Conservation (phyloP, 2,113 vertebrate species). For the Oostethus manadensis region DNA sequence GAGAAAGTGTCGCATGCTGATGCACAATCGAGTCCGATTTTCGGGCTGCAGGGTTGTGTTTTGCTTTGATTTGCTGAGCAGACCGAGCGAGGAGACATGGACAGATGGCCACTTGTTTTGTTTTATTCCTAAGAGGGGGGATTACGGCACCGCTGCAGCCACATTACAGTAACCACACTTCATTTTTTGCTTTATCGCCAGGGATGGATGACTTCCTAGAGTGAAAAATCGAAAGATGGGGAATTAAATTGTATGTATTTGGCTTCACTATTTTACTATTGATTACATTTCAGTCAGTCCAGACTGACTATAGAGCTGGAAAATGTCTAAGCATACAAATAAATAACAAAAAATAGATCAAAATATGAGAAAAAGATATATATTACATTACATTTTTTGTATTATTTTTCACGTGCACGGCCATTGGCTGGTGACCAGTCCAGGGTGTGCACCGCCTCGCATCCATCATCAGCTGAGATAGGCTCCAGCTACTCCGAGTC, state of each 20-base stretch:
- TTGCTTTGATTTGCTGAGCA: background rate
- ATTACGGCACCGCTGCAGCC: background rate
- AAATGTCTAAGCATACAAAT: background rate
- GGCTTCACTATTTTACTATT: background rate
- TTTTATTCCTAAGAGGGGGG: background rate
- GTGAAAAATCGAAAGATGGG: background rate
- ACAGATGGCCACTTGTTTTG: constrained; percentile 1
- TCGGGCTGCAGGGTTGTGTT: background rate
- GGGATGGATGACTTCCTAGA: background rate
- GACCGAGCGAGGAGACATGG: background rate
- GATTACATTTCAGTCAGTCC: background rate
- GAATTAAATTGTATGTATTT: background rate
- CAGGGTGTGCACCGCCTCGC: too few relatives aligned
- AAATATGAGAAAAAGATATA: too few relatives aligned
- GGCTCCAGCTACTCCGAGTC: too few relatives aligned
- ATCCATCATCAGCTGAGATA: too few relatives aligned
- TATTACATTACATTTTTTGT: too few relatives aligned
- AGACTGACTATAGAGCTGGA: background rate
- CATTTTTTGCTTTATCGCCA: background rate
- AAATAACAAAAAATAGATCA: too few relatives aligned
- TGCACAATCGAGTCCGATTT: background rate
- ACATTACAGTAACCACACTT: background rate
- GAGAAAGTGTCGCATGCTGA: background rate
- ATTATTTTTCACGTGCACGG: too few relatives aligned
- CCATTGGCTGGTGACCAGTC: too few relatives aligned